phyloP scores from a whole-genome alignment of 1,140 invertebrate species.

The Dufourea novaeangliae region DNA sequence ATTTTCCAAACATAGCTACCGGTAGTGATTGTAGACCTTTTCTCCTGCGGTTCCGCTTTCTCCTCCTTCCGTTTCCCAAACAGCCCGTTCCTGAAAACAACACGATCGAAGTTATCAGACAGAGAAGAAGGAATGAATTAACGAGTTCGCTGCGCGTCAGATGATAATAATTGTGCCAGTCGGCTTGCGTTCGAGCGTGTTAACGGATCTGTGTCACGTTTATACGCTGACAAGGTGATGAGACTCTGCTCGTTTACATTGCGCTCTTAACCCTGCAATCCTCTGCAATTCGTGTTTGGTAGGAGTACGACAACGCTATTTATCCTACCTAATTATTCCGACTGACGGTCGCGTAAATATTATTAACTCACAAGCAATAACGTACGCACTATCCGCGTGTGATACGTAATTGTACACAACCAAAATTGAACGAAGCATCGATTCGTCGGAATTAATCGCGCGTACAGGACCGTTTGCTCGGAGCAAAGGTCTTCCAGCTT shows the following conservation, averaged over 20 bases:
- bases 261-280: slow-evolving; percentile 6
- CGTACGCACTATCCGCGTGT: neutral
- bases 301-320: neutral
- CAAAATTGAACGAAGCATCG: too few species aligned
- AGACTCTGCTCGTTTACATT: neutral
- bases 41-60: slow-evolving; percentile 63
- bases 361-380: too few species aligned
- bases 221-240: neutral
- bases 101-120: slow-evolving; percentile 21
- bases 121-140: neutral
- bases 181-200: neutral
- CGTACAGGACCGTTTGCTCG: too few species aligned
- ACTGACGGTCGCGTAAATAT: too few species aligned
- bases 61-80: slow-evolving; percentile 74
- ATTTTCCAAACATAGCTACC: slow-evolving; percentile 40
- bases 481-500: neutral
- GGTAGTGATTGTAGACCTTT: slow-evolving; percentile 72
- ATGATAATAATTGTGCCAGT: neutral
- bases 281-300: neutral
- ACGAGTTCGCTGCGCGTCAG: neutral
- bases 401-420: too few species aligned
- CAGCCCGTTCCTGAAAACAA: slow-evolving; percentile 72
- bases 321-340: too few species aligned
- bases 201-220: slow-evolving; percentile 28
- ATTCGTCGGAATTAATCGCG: too few species aligned